Evolutionary conservation across 2,113 vertebrate genomes (phyloP).

Genomic region (Ranitomeya variabilis): DNA sequence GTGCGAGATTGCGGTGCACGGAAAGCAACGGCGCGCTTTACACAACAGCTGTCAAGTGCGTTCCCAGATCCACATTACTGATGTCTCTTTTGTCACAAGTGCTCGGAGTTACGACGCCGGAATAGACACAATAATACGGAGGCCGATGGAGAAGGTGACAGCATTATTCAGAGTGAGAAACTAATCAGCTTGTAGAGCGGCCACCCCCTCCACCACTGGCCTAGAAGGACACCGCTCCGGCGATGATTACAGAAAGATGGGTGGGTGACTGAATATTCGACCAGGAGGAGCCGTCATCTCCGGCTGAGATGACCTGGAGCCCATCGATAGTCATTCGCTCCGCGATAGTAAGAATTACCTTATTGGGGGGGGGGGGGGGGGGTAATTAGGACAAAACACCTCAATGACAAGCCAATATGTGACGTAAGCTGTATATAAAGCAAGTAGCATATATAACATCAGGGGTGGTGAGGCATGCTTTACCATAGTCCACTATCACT

Average conservation of each 20-base stretch:
- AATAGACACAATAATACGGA: neutral
- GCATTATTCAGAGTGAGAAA: conserved; percentile 19
- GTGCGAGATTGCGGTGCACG: neutral
- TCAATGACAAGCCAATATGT: too few species aligned
- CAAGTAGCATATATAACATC: too few species aligned
- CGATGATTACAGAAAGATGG: neutral
- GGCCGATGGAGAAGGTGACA: neutral
- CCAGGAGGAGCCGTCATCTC: too few species aligned
- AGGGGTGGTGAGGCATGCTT: too few species aligned
- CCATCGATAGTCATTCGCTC: neutral
- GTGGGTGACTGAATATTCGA: neutral
- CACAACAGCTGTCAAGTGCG: conserved; percentile 30
- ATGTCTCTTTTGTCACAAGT: conserved; percentile 31
- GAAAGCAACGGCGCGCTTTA: neutral
- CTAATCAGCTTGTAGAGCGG: neutral
- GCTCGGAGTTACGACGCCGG: neutral
- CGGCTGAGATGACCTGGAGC: neutral
- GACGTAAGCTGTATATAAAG: too few species aligned
- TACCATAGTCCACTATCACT: too few species aligned
- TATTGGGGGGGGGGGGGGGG: too few species aligned
- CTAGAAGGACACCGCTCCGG: neutral
- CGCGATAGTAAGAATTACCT: too few species aligned
- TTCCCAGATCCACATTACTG: neutral
- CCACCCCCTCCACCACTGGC: neutral
- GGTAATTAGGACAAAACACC: too few species aligned